Base-by-base conservation (phyloP, 1,140 invertebrate genomes). In the Aporrectodea caliginosa region DNA sequence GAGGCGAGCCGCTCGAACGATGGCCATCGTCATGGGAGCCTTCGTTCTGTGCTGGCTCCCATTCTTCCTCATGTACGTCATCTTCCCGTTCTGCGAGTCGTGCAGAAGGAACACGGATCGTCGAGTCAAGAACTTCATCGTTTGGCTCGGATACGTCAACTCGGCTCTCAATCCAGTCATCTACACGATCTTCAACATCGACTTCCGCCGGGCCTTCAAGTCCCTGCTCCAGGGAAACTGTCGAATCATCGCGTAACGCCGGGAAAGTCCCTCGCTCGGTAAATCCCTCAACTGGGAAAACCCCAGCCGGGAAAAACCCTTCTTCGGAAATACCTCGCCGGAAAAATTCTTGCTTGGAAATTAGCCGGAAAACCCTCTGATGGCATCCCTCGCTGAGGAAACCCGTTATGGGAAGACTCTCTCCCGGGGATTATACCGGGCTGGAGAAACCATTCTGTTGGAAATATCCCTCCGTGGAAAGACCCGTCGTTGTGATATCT, bases 101-200 rank as follows among this genome's bases (percentile, higher is more conserved):
- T 76, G 75, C 27, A 35, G 27, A 22, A n/a, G 43, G 14, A 76
- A 35, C n/a, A 76, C 30, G 32, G 73, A 74, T 33, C 27, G 33
- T 30, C 33, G 35, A 22, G 6, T 76, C 12, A 16, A 35, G 33
- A 82, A 93, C 16, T 98, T 98, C 89, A 94, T 98, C 81, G 98
- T 96, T 0, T 99, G 98, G 97, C 91, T 99, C 43, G 98, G 98
- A 72, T 99, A 98, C 89, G 96, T 99, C 90, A 99, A 99, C 90
- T 97, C 90, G 85, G 97, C 90, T 81, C 93, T 98, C 79, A 99
- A 98, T 90, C 97, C 97, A 1, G 93, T 99, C 80, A 99, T 99
- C 87, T 99, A 99, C 88, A 99, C 98, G 69, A 98, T 99, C 85
- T 99, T 99, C 90, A 99, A 99, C 90, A 94, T 95, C 1, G 97